Conservation (phyloP, 2,888 invertebrate species). For the Entomobrya proxima region DNA sequence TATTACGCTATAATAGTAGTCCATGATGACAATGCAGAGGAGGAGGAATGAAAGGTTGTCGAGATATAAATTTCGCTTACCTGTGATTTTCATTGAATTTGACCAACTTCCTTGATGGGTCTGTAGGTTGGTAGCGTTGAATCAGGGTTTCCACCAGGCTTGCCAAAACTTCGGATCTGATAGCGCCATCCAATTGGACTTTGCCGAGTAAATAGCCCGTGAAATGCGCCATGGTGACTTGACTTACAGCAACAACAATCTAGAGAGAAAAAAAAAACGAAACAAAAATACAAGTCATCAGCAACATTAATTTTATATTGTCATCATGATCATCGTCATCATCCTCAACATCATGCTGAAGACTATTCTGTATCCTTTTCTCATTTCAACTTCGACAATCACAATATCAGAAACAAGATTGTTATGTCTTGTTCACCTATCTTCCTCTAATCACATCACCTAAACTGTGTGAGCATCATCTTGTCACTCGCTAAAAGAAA, state of each 20-base stretch:
- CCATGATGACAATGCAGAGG: not conserved
- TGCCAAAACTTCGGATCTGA: slow-evolving; percentile 75
- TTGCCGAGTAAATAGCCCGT: slow-evolving; percentile 75
- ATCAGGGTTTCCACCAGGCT: slow-evolving; percentile 74
- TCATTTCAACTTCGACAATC: slow-evolving; percentile 1
- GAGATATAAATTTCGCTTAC: slow-evolving; percentile 59
- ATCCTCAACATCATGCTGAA: not conserved
- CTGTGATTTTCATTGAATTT: slow-evolving; percentile 75
- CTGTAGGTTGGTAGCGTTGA: slow-evolving; percentile 73
- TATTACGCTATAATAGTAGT: no score
- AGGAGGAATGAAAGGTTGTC: not conserved
- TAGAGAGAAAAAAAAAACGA: slow-evolving; percentile 53
- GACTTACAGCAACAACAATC: slow-evolving; percentile 44
- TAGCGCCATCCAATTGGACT: slow-evolving; percentile 75
- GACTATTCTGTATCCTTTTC: not conserved
- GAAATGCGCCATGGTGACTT: slow-evolving; percentile 73
- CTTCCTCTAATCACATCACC: slow-evolving; percentile 20
- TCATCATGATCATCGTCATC: slow-evolving; percentile 31
- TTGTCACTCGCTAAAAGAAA: slow-evolving; percentile 32
- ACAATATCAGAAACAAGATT: not conserved
- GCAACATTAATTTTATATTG: slow-evolving; percentile 7
- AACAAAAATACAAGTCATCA: slow-evolving; percentile 65
- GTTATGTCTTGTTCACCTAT: not conserved
- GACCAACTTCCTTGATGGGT: slow-evolving; percentile 70
- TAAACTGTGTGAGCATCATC: not conserved